phyloP scores from a whole-genome alignment of 2,797 vertebrate species.

The Semotilus atromaculatus region DNA sequence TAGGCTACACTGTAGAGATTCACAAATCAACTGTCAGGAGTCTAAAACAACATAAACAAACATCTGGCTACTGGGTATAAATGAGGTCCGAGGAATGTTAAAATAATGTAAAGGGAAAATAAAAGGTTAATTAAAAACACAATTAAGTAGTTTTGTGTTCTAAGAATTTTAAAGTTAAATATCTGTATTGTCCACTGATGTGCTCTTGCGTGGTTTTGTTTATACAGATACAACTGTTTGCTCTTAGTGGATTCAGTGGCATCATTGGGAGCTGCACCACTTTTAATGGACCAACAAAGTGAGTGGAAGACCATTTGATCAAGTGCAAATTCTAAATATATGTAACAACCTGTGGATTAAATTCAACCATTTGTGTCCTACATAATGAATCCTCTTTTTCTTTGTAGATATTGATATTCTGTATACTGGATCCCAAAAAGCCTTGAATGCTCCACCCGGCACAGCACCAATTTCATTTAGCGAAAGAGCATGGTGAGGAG shows the following conservation, averaged over 20 bases:
- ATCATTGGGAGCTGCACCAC: slow-evolving; percentile 88
- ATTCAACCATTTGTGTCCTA: neutral
- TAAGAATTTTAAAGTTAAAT: neutral
- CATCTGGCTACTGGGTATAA: neutral
- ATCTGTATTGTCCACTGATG: neutral
- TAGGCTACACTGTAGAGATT: neutral
- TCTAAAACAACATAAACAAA: neutral
- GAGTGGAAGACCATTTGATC: slow-evolving; percentile 43
- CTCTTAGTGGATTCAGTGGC: slow-evolving; percentile 93
- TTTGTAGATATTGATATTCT: slow-evolving; percentile 89
- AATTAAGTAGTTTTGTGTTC: neutral
- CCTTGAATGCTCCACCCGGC: slow-evolving; percentile 89
- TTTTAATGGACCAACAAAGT: slow-evolving; percentile 98
- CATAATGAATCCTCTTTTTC: slow-evolving; percentile 11
- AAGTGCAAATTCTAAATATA: neutral
- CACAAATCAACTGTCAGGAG: neutral
- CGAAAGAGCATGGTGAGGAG: slow-evolving; percentile 86
- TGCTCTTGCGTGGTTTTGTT: slow-evolving; percentile 6
- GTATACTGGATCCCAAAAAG: slow-evolving; percentile 94
- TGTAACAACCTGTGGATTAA: neutral
- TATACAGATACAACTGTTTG: slow-evolving; percentile 87
- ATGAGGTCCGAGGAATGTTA: neutral
- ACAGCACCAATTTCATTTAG: slow-evolving; percentile 93
- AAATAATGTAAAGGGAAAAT: neutral
- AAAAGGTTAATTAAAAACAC: neutral